Conservation (phyloP, 2,797 vertebrate genomes). For the Lutra lutra region DNA sequence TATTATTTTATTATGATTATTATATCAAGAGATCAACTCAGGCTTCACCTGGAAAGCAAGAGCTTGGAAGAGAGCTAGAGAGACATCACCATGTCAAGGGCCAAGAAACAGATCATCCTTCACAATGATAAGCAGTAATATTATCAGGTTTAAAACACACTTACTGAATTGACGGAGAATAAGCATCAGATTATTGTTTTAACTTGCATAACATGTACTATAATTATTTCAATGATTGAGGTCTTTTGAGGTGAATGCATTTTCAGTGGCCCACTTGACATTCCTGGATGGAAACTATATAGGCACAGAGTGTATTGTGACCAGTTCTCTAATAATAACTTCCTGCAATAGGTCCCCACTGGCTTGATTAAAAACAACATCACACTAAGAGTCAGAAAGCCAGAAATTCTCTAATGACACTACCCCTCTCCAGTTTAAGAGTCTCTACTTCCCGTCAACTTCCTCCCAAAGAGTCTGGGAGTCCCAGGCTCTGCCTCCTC, state of each 20-base stretch:
- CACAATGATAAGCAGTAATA: background rate
- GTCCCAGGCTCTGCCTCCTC: background rate
- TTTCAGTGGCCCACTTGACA: background rate
- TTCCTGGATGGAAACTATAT: background rate
- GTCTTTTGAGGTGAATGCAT: background rate
- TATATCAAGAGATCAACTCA: background rate
- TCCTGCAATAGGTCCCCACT: background rate
- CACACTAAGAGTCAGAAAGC: background rate
- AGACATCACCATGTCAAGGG: background rate
- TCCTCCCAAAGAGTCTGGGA: background rate
- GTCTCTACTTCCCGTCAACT: background rate
- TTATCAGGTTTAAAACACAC: background rate
- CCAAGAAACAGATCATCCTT: background rate
- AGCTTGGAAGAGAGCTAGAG: background rate
- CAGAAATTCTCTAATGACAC: background rate
- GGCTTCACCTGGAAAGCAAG: background rate
- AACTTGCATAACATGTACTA: background rate
- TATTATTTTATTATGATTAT: background rate
- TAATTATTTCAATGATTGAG: conserved; percentile 28
- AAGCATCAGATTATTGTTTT: background rate
- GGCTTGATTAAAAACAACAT: background rate
- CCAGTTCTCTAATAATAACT: background rate
- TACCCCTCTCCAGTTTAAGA: background rate
- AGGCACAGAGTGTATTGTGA: background rate
- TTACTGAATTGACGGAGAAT: conserved; percentile 8